Base-by-base conservation (phyloP, 1,140 invertebrate genomes). In the Colletes gigas region DNA sequence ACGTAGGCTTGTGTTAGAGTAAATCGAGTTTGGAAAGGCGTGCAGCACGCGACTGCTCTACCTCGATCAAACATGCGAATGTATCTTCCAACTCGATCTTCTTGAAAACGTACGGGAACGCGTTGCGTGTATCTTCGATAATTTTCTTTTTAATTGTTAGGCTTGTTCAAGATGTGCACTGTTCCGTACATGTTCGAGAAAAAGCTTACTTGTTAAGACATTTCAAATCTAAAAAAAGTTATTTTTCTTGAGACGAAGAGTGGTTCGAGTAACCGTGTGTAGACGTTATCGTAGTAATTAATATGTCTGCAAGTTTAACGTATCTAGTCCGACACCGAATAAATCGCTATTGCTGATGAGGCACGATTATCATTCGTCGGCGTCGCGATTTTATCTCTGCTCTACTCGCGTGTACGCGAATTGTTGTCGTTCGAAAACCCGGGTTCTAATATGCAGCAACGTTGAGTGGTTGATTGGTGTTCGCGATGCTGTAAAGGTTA, bases 241-340 rank as follows among this genome's bases (percentile, higher is more conserved):
- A 63, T 17, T 41, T 63, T 66, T n/a, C 44, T n/a, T 8, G n/a
- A 47, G 41, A 17, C n/a, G 17, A 17, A 39, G 30, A 14, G 12
- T 2, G 8, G 41, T 5, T 47, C 44, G 17, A 10, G 1, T 17
- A 6, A 19, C 41, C 41, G 17, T 8, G 60, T 66, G 78, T 63
- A 10, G 17, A 70, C 21, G 4, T 70, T 83, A 79, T 84, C 83
- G 50, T 12, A 1, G 17, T 50, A 83, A 84, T 80, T 75, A 83
- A 83, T 80, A 63, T 74, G 9, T 59, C 19, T 30, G 39, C 65
- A 30, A 83, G 71, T 80, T 83, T 74, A 75, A 66, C 15, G 8
- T 52, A 17, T 62, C 5, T 47, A 67, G 47, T 15, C 57, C 12
- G 63, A 66, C 65, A 30, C 55, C 30, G 44, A 73, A 15, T 10